These are phyloP conservation scores for Drosophila maculinotata DNA, from an alignment of 2,888 invertebrate species.

Conservation along the genomic window DNA sequence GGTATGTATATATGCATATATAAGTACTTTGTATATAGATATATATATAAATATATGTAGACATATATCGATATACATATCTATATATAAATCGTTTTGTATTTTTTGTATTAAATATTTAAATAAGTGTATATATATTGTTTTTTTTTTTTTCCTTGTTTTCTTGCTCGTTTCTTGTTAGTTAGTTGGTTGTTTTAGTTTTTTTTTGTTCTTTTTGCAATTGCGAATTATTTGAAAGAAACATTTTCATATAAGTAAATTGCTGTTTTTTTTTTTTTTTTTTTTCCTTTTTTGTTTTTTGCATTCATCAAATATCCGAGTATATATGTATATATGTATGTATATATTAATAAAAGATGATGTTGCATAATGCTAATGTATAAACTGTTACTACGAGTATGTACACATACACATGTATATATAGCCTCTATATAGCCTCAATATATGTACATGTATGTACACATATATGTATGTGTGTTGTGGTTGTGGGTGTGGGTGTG, in stretches of 20 bases:
- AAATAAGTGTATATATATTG: constrained; percentile 74
- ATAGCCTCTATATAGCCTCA: constrained; percentile 30
- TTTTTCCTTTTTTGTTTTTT: constrained; percentile 28
- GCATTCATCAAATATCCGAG: constrained; percentile 43
- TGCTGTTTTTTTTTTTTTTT: constrained; percentile 57
- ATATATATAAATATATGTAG: constrained; percentile 25
- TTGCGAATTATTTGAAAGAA: constrained; percentile 55
- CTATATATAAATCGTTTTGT: constrained; percentile 57
- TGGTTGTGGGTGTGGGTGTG: constrained; percentile 20
- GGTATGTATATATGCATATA: constrained; percentile 70
- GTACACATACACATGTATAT: constrained; percentile 49
- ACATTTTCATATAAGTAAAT: constrained; percentile 73
- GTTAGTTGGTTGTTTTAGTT: constrained; percentile 31
- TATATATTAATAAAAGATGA: constrained; percentile 57
- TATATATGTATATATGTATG: constrained; percentile 52
- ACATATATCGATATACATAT: constrained; percentile 35
- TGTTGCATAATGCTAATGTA: constrained; percentile 64
- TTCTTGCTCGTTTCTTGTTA: constrained; percentile 60
- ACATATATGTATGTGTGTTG: constrained; percentile 30
- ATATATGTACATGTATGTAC: constrained; percentile 48
- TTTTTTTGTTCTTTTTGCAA: constrained; percentile 27
- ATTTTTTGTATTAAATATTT: constrained; percentile 65
- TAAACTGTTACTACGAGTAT: constrained; percentile 66
- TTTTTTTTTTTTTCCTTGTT: constrained; percentile 50
- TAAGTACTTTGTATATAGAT: constrained; percentile 47